A percentile compares a stretch with the other conserved stretches of the same genome.
Evolutionary conservation across 2,797 vertebrate genomes (phyloP).

Genomic region (Tadarida brasiliensis): DNA sequence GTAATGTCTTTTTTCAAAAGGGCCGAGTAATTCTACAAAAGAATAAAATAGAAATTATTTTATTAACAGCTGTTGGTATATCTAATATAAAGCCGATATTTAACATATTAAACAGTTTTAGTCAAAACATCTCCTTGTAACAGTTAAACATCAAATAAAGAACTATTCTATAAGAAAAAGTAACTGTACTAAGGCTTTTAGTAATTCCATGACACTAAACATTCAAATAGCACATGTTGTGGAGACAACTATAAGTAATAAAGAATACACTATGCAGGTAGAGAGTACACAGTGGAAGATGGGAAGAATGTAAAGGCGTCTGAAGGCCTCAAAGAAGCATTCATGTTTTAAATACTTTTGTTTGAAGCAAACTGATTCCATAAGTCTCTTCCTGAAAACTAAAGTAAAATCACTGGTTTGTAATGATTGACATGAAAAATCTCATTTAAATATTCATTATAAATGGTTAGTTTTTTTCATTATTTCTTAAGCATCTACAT

Average conservation of each 20-base stretch:
- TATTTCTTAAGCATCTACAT: slow-evolving; percentile 30
- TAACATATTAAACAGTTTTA: slow-evolving; percentile 35
- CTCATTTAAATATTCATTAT: slow-evolving; percentile 50
- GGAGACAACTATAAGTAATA: background rate
- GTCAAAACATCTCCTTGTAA: slow-evolving; percentile 32
- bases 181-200: slow-evolving; percentile 8
- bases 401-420: background rate
- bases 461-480: slow-evolving; percentile 3
- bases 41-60: background rate
- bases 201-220: background rate
- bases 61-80: slow-evolving; percentile 20
- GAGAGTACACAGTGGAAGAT: background rate
- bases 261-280: background rate
- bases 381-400: slow-evolving; percentile 29
- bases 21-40: slow-evolving; percentile 40
- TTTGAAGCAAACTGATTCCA: slow-evolving; percentile 17
- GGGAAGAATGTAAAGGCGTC: background rate
- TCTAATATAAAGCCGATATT: slow-evolving; percentile 4
- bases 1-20: slow-evolving; percentile 35
- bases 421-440: background rate
- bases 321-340: slow-evolving; percentile 13
- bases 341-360: slow-evolving; percentile 1
- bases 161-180: slow-evolving; percentile 8
- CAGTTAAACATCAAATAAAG: slow-evolving; percentile 48
- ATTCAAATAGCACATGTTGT: background rate